A percentile compares a stretch with the other conserved stretches of the same genome.
These are phyloP conservation scores for Nipponia nippon DNA, from an alignment of 2,113 vertebrate species.

Conservation along the genomic window DNA sequence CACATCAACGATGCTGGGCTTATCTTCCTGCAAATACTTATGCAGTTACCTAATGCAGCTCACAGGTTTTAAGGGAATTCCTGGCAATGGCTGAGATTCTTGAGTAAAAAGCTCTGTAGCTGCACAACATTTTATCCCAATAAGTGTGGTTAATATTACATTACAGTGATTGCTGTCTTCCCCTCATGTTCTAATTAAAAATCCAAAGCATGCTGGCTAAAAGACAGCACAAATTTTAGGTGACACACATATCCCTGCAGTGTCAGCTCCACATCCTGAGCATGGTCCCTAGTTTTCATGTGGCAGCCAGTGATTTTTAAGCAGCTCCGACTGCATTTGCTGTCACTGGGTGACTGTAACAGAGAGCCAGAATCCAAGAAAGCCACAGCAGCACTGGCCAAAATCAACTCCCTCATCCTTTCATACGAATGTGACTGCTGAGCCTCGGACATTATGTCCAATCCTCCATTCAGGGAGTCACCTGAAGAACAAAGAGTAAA, in stretches of 20 bases:
- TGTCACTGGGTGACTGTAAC: neutral
- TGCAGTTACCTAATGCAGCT: neutral
- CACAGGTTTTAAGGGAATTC: neutral
- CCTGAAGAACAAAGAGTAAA: neutral
- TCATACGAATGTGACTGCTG: neutral
- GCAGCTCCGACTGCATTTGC: neutral
- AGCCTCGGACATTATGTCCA: neutral
- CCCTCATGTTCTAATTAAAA: neutral
- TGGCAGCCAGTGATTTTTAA: neutral
- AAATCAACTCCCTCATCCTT: neutral
- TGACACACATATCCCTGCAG: neutral
- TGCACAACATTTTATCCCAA: neutral
- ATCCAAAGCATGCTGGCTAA: neutral
- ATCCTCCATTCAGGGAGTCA: neutral
- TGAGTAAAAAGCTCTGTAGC: neutral
- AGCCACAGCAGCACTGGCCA: neutral
- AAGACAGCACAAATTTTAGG: neutral
- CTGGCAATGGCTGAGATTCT: neutral
- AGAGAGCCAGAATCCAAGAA: neutral
- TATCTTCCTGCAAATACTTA: conserved; percentile 12
- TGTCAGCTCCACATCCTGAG: neutral
- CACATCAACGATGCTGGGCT: neutral
- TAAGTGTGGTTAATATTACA: neutral
- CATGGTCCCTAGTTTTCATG: neutral
- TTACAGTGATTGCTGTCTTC: neutral